Evolutionary conservation across 2,888 invertebrate species (phyloP), one percentile per base, ranked within the genome.

Genomic region (Synergus laeviventris): DNA sequence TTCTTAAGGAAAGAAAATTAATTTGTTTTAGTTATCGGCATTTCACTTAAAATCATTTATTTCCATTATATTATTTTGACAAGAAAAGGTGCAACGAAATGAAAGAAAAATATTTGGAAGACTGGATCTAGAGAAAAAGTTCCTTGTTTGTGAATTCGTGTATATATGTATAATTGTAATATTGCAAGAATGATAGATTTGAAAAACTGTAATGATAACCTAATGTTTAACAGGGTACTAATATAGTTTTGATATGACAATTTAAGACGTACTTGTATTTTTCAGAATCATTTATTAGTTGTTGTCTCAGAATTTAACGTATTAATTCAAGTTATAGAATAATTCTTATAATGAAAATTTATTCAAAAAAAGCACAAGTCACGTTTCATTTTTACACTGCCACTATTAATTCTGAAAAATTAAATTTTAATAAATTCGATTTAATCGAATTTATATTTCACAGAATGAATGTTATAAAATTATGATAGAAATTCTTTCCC

Each of bases 1-100:
- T 42, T 4, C 12, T 11, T 18, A 21, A 12, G 18, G 2, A 18
- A 9, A n/a, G 3, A 9, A 42, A 45, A 2, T 45, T 45, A 16
- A 8, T 24, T 14, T 31, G 1, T 60, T 60, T 14, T 36, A 31
- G 31, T 31, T 31, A 31, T 5, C 31, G 14, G 3, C 5, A 54
- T 54, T 12, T 0, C 5, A 24, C 14, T 24, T 59, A 24, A 59
- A 54, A 2, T 18, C 5, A 24, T 24, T 59, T 9, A 14, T 21
- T 59, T 21, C 1, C 4, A 24, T 59, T 14, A 1, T 31, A 31
- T 3, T 49, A 31, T 36, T 70, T 70, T n/a, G 24, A 70, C 49
- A 49, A 49, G 49, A 70, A 49, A 54, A 74, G 36, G 61, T 74
- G 75, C 77, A 80, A 80, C 75, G 76, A 80, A 78, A 21, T 42